Conservation (phyloP, 2,888 invertebrate genomes). For the Parelbella ahira region DNA sequence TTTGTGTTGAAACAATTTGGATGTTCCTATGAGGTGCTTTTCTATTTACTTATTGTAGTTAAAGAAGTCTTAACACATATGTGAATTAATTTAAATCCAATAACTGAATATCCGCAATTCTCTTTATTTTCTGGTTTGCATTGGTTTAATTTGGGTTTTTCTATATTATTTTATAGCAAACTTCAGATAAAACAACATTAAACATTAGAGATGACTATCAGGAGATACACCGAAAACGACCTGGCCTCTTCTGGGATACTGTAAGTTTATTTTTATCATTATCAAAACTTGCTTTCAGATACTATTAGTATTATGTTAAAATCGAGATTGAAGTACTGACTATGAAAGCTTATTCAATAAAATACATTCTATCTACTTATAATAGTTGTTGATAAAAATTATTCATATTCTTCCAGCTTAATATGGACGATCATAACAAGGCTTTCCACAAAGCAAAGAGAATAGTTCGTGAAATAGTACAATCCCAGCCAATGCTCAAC, state of each 20-base stretch:
- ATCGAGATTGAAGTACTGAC: too few species aligned
- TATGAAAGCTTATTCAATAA: too few species aligned
- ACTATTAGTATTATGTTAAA: too few species aligned
- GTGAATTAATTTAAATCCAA: too few species aligned
- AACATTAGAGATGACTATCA: conserved; percentile 58
- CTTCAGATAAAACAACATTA: conserved; percentile 40
- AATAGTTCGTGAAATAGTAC: conserved; percentile 54
- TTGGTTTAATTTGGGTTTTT: too few species aligned
- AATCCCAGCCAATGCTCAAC: conserved; percentile 45
- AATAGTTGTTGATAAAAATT: too few species aligned
- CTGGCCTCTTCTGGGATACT: conserved; percentile 66
- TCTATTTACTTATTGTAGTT: too few species aligned
- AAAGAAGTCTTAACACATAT: too few species aligned
- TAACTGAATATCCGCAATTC: too few species aligned
- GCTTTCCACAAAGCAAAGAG: conserved; percentile 55
- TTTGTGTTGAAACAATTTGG: conserved; percentile 42
- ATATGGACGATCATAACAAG: conserved; percentile 53
- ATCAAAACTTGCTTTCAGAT: neutral
- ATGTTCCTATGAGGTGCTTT: conserved; percentile 37
- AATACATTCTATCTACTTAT: too few species aligned
- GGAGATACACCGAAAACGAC: conserved; percentile 50
- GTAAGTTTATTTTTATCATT: conserved; percentile 44
- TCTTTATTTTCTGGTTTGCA: too few species aligned
- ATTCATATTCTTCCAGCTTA: too few species aligned
- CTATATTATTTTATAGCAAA: conserved; percentile 34